phyloP scores from a whole-genome alignment of 1,140 invertebrate genomes.

The Drosophila pruinosa region DNA sequence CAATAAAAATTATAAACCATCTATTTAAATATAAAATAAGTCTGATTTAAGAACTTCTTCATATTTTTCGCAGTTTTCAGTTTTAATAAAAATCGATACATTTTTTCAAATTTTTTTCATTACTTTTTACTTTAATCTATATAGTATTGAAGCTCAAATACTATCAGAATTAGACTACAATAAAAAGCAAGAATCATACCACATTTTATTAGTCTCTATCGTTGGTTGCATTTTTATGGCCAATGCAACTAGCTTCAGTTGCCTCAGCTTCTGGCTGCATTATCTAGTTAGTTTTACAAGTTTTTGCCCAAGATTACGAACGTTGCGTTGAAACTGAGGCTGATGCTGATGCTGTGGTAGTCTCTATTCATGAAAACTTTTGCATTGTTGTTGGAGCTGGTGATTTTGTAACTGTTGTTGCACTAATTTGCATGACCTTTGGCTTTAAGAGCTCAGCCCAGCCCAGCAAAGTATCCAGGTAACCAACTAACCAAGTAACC shows the following conservation, averaged over 20 bases:
- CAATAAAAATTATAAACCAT: too few relatives aligned
- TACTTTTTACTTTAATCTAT: background rate
- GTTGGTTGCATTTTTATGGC: conserved; percentile 1
- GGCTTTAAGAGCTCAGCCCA: conserved; percentile 9
- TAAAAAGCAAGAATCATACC: conserved; percentile 6
- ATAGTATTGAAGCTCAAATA: background rate
- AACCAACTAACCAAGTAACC: conserved; percentile 36
- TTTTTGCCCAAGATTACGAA: conserved; percentile 66
- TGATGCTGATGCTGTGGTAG: conserved; percentile 16
- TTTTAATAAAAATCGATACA: background rate
- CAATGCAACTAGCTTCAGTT: conserved; percentile 6
- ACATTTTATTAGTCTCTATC: conserved; percentile 25
- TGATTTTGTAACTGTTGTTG: conserved; percentile 38
- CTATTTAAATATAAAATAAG: too few relatives aligned
- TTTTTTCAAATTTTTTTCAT: background rate
- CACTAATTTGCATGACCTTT: conserved; percentile 79
- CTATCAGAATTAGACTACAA: background rate
- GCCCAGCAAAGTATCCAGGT: conserved; percentile 11
- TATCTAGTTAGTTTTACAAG: conserved; percentile 75
- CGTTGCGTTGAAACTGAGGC: conserved; percentile 11
- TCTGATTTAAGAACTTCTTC: too few relatives aligned
- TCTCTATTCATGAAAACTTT: conserved; percentile 65
- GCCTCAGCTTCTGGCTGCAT: conserved; percentile 51
- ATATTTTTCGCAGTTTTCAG: too few relatives aligned
- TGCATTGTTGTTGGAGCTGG: conserved; percentile 45